These are phyloP conservation scores for Agrotis segetum DNA, from an alignment of 2,888 invertebrate genomes.

Conservation along the genomic window DNA sequence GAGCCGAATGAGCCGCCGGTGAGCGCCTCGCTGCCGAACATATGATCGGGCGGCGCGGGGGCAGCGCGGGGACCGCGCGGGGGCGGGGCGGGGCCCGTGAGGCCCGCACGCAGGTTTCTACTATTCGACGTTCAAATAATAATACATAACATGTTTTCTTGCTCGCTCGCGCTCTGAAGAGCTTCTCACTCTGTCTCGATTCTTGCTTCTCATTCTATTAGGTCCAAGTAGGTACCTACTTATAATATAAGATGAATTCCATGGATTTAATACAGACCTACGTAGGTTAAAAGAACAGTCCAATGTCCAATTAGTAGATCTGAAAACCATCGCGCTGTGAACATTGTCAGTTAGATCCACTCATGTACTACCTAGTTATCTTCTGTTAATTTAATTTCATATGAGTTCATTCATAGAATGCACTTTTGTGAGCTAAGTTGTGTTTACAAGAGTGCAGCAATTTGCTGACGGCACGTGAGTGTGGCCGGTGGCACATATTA, in stretches of 20 bases:
- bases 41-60: constrained; percentile 82
- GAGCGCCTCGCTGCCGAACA: constrained; percentile 84
- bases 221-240: constrained; percentile 61
- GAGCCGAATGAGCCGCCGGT: constrained; percentile 80
- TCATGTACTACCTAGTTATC: neutral
- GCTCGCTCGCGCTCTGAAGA: constrained; percentile 81
- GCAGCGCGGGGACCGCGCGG: constrained; percentile 77
- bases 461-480: constrained; percentile 4
- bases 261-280: constrained; percentile 34
- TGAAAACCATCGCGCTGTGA: neutral
- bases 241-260: constrained; percentile 76
- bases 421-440: neutral
- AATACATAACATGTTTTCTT: constrained; percentile 86
- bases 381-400: constrained; percentile 18
- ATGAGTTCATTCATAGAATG: too few relatives aligned
- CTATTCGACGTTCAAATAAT: constrained; percentile 87
- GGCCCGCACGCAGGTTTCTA: constrained; percentile 91
- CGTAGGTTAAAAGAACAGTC: constrained; percentile 16
- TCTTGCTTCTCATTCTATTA: constrained; percentile 76
- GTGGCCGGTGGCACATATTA: constrained; percentile 23
- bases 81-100: constrained; percentile 80
- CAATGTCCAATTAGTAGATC: constrained; percentile 5
- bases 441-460: constrained; percentile 43
- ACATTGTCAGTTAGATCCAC: neutral
- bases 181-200: constrained; percentile 67